A percentile compares a stretch with the other conserved stretches of the same genome.
These are phyloP conservation scores for Porites cylindrica DNA, from an alignment of 92 coral and sea anemone species.

Conservation along the genomic window DNA sequence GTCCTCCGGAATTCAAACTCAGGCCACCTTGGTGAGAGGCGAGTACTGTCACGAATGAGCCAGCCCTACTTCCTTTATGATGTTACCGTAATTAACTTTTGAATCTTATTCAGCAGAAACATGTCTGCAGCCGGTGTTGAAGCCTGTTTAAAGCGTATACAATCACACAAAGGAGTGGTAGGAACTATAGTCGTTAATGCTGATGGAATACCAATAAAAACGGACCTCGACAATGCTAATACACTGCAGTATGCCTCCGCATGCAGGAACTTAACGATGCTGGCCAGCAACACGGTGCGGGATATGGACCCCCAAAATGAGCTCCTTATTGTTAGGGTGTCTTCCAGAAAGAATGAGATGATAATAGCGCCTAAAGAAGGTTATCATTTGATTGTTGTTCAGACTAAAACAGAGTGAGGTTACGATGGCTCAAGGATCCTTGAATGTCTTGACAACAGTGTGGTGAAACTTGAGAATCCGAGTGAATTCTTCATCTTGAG, in stretches of 20 bases:
- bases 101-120: not conserved
- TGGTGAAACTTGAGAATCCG: not conserved
- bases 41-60: too few relatives aligned
- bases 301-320: constrained; percentile 87
- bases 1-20: too few relatives aligned
- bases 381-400: constrained; percentile 80
- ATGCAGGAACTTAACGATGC: constrained; percentile 63
- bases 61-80: too few relatives aligned
- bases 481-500: not conserved
- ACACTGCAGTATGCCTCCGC: constrained; percentile 69
- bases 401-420: constrained; percentile 64
- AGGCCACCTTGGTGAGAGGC: too few relatives aligned
- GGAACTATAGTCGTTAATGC: constrained; percentile 88
- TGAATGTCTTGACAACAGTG: not conserved
- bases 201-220: constrained; percentile 79
- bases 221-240: constrained; percentile 88
- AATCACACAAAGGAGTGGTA: constrained; percentile 70
- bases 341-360: constrained; percentile 84
- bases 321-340: constrained; percentile 75
- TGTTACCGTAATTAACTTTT: not conserved
- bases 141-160: constrained; percentile 77
- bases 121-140: constrained; percentile 63
- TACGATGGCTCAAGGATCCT: too few relatives aligned
- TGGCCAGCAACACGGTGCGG: constrained; percentile 80
- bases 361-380: constrained; percentile 85